These are phyloP conservation scores for Muscicapa adusta DNA, from an alignment of 2,113 vertebrate genomes.

Conservation along the genomic window DNA sequence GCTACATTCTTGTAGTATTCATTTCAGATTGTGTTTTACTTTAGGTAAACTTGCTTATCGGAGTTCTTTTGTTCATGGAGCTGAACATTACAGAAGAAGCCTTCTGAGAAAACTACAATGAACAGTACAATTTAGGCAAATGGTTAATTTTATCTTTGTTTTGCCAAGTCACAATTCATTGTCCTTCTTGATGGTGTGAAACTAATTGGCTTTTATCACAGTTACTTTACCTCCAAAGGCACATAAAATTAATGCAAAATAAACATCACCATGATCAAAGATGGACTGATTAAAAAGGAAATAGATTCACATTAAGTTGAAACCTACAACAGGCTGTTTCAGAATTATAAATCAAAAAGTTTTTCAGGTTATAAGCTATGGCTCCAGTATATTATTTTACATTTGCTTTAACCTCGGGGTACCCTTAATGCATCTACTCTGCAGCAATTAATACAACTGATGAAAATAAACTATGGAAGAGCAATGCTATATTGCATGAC, in stretches of 20 bases:
- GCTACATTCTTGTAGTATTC: background rate
- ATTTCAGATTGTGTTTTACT: slow-evolving; percentile 37
- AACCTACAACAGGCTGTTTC: background rate
- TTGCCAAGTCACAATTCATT: slow-evolving; percentile 71
- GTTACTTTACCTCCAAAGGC: slow-evolving; percentile 66
- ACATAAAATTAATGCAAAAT: slow-evolving; percentile 76
- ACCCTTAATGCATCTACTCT: slow-evolving; percentile 55
- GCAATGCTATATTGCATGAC: slow-evolving; percentile 39
- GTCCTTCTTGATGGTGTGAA: slow-evolving; percentile 73
- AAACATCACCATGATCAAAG: slow-evolving; percentile 61
- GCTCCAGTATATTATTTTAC: slow-evolving; percentile 54
- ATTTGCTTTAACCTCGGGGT: slow-evolving; percentile 66
- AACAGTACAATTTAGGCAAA: slow-evolving; percentile 62
- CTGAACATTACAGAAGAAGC: slow-evolving; percentile 51
- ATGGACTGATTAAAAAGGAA: slow-evolving; percentile 61
- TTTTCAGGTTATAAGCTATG: slow-evolving; percentile 48
- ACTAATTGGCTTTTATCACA: slow-evolving; percentile 73
- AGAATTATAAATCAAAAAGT: slow-evolving; percentile 60
- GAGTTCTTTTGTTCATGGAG: slow-evolving; percentile 63
- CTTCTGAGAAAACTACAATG: slow-evolving; percentile 57
- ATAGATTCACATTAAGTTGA: background rate
- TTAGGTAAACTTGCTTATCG: slow-evolving; percentile 16
- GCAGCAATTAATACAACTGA: slow-evolving; percentile 64
- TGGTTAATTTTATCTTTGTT: slow-evolving; percentile 74
- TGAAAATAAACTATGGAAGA: slow-evolving; percentile 69